Conservation (phyloP, 2,888 invertebrate species). For the Tachina fera region DNA sequence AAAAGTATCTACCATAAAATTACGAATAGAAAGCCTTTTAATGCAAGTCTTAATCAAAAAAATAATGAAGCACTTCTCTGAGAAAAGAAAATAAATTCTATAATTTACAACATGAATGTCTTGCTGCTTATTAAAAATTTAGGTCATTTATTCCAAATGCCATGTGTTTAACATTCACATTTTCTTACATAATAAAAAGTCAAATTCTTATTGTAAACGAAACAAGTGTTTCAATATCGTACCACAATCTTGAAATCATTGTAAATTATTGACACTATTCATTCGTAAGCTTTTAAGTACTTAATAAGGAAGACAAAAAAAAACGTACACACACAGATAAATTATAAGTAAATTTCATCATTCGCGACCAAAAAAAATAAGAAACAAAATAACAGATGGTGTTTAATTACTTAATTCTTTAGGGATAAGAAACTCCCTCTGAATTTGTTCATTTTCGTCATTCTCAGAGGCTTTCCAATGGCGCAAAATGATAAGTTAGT, state of each 20-base stretch:
- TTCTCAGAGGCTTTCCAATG: no score
- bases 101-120: slow-evolving; percentile 31
- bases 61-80: slow-evolving; percentile 10
- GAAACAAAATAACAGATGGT: slow-evolving; percentile 34
- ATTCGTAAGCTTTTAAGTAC: slow-evolving; percentile 50
- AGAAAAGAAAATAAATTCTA: slow-evolving; percentile 13
- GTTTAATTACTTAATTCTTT: slow-evolving; percentile 46
- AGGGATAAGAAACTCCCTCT: slow-evolving; percentile 34
- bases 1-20: not conserved
- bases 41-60: not conserved
- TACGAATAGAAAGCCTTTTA: not conserved
- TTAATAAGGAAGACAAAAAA: slow-evolving; percentile 14
- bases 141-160: slow-evolving; percentile 34
- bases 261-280: slow-evolving; percentile 51
- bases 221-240: slow-evolving; percentile 49
- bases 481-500: not conserved
- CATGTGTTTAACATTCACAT: slow-evolving; percentile 39
- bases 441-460: no score
- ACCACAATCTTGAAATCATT: slow-evolving; percentile 43
- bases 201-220: not conserved
- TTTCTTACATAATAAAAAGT: not conserved
- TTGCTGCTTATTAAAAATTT: slow-evolving; percentile 25
- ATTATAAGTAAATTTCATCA: slow-evolving; percentile 16
- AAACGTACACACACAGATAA: not conserved
- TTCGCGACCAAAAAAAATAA: not conserved